Base-by-base conservation (phyloP, 35 echinoderm and acorn worm genomes). In the Chiridota heheva region DNA sequence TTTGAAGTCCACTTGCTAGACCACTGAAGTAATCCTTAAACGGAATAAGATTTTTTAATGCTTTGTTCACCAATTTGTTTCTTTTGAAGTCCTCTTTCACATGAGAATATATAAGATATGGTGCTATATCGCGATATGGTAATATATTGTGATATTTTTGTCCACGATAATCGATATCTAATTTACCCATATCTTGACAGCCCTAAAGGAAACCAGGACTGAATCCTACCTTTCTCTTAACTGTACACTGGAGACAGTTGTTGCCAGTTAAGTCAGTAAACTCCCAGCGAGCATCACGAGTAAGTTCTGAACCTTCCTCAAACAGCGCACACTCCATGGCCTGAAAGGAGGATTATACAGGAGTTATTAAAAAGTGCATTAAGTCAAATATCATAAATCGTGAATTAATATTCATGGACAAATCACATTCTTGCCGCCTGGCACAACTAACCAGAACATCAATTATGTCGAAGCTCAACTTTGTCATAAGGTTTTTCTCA, bases 211-310 rank as follows among this genome's bases (percentile, higher is more conserved):
- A 12, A 15, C 16, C 6, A 36, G n/a, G 35, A 24, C 25, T 16
- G 32, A 22, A 18, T 40, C 70, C 71, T 84, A 93, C 90, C 39
- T 77, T 67, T 76, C 68, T 96, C 30, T 90, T 33, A 30, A 97
- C 44, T 16, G 81, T 91, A 61, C 89, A 97, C 10, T 91, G 79
- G 41, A 97, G 46, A 22, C 76, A 42, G 18, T 82, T 72, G 37
- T 91, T 69, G 27, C 68, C 62, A 5, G 81, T 84, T 1, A 82
- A 56, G 43, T 91, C 94, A 39, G 76, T 79, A 85, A 97, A 97
- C 66, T 97, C 84, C 94, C 94, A 97, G 28, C 94, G 84, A 38
- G 89, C 89, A 73, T 88, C 84, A 7, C 85, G 62, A 31, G 94
- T 88, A 12, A 97, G 37, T 12, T 84, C 80, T 22, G 82, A 80